Percentiles rank a stretch among this genome's conserved stretches.
phyloP scores from a whole-genome alignment of 1,140 invertebrate species.

The Chelonus insularis region DNA sequence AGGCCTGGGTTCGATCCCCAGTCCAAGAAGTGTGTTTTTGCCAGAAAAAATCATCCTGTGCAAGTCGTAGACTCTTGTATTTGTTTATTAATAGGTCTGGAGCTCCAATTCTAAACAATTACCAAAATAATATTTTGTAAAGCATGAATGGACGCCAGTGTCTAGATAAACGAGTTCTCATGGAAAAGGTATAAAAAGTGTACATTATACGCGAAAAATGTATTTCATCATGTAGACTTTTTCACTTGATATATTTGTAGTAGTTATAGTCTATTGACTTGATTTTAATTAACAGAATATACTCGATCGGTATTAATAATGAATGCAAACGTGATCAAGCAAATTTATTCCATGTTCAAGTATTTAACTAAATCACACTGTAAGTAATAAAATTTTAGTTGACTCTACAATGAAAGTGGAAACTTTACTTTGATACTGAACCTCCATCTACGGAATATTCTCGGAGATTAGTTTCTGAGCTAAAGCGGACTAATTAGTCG shows the following conservation, averaged over 20 bases:
- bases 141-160: slow-evolving; percentile 27
- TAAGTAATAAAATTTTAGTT: background rate
- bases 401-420: background rate
- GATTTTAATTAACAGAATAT: too few relatives aligned
- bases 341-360: too few relatives aligned
- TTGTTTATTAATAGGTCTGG: background rate
- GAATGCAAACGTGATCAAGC: too few relatives aligned
- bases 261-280: background rate
- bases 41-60: too few relatives aligned
- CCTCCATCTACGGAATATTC: background rate
- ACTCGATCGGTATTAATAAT: too few relatives aligned
- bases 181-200: slow-evolving; percentile 50
- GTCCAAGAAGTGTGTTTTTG: too few relatives aligned
- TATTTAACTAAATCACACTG: too few relatives aligned
- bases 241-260: background rate
- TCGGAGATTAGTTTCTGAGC: background rate
- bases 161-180: slow-evolving; percentile 35
- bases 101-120: background rate
- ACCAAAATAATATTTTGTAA: slow-evolving; percentile 9
- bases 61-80: too few relatives aligned
- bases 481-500: background rate
- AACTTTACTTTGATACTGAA: background rate
- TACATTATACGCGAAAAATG: slow-evolving; percentile 23
- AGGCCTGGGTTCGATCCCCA: too few relatives aligned
- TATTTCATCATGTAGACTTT: background rate